Base-by-base conservation (phyloP, 2,113 vertebrate species). In the Saimiri boliviensis region DNA sequence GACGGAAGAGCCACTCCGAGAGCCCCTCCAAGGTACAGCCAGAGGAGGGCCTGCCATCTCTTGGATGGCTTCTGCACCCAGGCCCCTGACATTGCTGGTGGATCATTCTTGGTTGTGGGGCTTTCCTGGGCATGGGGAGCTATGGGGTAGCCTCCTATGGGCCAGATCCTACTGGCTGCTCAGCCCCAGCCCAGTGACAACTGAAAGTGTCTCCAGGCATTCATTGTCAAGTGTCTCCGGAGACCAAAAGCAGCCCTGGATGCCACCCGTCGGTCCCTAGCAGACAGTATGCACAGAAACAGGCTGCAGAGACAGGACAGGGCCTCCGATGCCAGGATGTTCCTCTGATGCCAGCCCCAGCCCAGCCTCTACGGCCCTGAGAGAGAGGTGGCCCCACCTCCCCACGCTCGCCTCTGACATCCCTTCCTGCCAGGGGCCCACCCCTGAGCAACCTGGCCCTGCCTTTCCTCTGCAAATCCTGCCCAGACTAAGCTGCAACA, bases 401-500 rank as follows among this genome's bases (percentile, higher is more conserved):
- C 96, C 66, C 74, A 19, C 8, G 2, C 74, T n/a, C 60, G 93
- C 94, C 96, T 87, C 93, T 91, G 86, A 82, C 58, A 40, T 56
- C 89, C 98, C 97, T 97, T 79, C 63, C 82, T 5, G 4, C 27
- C 56, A 8, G 49, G 5, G n/a, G 23, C 85, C 90, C 70, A 71
- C 93, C 94, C 54, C 86, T 1, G 47, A 93, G 0, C 97, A 94
- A 94, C 97, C 97, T 88, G 95, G 97, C 95, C 97, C 82, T 97
- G 92, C 79, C 87, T 89, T 95, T 91, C 95, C 91, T 23, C 40
- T 79, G 92, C 66, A 97, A 98, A 97, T 86, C 96, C 95, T 98
- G 97, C 80, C 91, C 95, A 96, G 97, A 97, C 97, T 97, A 97
- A 97, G 94, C 97, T 98, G 97, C 97, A 97, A 98, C 98, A 97